Base-by-base conservation (phyloP, 2,113 vertebrate species). In the Calonectris borealis region DNA sequence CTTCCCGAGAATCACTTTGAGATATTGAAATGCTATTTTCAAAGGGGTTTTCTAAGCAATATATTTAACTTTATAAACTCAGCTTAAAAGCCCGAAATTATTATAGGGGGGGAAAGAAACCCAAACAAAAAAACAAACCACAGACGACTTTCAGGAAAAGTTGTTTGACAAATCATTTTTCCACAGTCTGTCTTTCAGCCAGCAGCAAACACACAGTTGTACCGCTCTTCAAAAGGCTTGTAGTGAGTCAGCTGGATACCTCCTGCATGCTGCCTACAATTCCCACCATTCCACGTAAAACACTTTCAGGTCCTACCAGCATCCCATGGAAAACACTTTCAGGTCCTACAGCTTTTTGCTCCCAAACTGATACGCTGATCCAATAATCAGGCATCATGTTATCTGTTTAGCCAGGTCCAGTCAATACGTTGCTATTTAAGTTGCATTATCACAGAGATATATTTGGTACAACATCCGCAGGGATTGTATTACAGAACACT, bases 401-500 rank as follows among this genome's bases (percentile, higher is more conserved):
- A 91, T 79, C 94, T 95, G 42, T 95, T 95, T 86, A 75, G 85
- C 64, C 58, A 54, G 29, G 29, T 24, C 27, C 66, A 84, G 76
- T 96, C 94, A 91, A 94, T 95, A 83, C 42, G 17, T 71, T 86
- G 76, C 66, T 90, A 89, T 95, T 93, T 95, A 94, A 86, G 76
- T 77, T 93, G 54, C 72, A 87, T 90, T 94, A 88, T 91, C 78
- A 94, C 49, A 0, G 4, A 85, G 88, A 71, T 96, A 92, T 78
- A 93, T 96, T 93, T 86, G 84, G 90, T 88, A 70, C 65, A 77
- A 69, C 58, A 54, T 95, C 87, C 32, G 7, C 79, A 83, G n/a
- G 61, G 79, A 96, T 93, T 85, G 38, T 46, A 38, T 97, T 96
- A 86, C 93, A 84, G 82, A 91, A 75, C 69, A 83, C 31, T 81